Evolutionary conservation across 2,113 vertebrate genomes (phyloP).

Genomic region (Ahaetulla prasina): DNA sequence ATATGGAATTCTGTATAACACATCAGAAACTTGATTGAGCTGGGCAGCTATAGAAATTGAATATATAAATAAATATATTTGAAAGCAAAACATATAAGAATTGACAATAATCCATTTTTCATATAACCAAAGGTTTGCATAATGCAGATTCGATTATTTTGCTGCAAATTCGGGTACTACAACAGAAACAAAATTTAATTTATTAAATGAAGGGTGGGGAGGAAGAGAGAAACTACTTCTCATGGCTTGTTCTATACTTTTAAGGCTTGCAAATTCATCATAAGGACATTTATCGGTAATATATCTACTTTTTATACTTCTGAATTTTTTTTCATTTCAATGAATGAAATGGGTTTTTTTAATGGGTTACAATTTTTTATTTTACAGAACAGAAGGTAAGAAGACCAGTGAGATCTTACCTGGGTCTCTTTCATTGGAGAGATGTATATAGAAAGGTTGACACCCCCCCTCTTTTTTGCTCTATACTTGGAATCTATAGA

Average conservation of each 20-base stretch:
- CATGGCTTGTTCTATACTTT: conserved; percentile 44
- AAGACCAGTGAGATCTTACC: no score
- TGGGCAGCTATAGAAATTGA: no score
- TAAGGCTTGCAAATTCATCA: not conserved
- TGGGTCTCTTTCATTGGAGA: no score
- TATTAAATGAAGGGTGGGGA: conserved; percentile 54
- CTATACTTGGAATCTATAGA: not conserved
- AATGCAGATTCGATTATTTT: not conserved
- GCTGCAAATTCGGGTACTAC: not conserved
- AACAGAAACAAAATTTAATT: conserved; percentile 51
- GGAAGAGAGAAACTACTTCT: conserved; percentile 10
- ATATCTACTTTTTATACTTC: not conserved
- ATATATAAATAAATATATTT: no score
- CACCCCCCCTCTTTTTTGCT: not conserved
- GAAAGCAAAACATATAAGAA: not conserved
- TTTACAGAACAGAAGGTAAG: no score
- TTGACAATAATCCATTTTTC: not conserved
- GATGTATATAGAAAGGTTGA: no score
- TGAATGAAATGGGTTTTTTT: no score
- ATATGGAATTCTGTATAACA: not conserved
- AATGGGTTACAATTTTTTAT: not conserved
- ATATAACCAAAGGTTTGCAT: rapidly evolving
- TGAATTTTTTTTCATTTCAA: not conserved
- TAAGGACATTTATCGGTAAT: not conserved
- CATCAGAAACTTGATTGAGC: no score